Base-by-base conservation (phyloP, 2,797 vertebrate genomes). In the Pogonophryne albipinna region DNA sequence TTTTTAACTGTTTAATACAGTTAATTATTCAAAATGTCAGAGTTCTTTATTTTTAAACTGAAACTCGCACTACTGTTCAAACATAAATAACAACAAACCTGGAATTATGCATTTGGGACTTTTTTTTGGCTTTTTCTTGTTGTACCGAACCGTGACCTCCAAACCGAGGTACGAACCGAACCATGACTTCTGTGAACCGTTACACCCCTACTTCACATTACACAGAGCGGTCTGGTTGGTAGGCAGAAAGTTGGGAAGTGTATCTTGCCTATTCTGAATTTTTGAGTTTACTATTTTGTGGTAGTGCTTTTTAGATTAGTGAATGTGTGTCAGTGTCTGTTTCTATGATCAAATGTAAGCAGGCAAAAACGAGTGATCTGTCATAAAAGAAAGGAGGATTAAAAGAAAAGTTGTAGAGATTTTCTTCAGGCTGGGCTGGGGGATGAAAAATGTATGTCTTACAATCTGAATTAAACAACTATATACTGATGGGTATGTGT, bases 181-280 rank as follows among this genome's bases (percentile, higher is more conserved):
- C n/a, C n/a, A n/a, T n/a, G n/a, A n/a, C n/a, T n/a, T n/a, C n/a
- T n/a, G n/a, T n/a, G n/a, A n/a, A n/a, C n/a, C n/a, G n/a, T n/a
- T n/a, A n/a, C n/a, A n/a, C n/a, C n/a, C n/a, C 85, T 88, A 84
- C 82, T 83, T 79, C n/a, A n/a, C n/a, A 70, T 85, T 83, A 79
- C 80, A 90, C 82, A 34, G 76, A 70, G 73, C 42, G 20, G 66
- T 46, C 65, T 65, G 71, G 42, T 50, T 50, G 45, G 64, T 56
- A 17, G 53, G 72, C 17, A 82, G 74, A 74, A 27, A 42, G 59
- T 46, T 1, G 45, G 50, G 23, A 1, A 27, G 23, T 38, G 80
- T 66, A 16, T 59, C 19, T 61, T 66, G 27, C 15, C 17, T 12
- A 34, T 61, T 15, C 16, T 31, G 52, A 6, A 66, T 61, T 27